Base-by-base conservation (phyloP, 2,113 vertebrate genomes). In the Fulica atra region DNA sequence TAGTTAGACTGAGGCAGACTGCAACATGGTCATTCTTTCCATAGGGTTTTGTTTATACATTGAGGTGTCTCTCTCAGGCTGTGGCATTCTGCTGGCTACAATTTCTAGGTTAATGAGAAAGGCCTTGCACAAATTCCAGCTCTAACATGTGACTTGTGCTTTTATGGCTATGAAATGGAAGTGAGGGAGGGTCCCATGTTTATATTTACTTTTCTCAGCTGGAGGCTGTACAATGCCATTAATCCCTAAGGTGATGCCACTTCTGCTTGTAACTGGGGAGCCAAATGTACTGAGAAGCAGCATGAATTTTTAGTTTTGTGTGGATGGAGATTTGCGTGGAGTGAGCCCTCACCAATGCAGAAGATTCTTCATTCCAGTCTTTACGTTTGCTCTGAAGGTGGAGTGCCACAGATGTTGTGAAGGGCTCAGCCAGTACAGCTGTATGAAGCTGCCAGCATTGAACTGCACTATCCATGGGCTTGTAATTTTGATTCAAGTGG, bases 1-100 rank as follows among this genome's bases (percentile, higher is more conserved):
- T 91, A 76, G 29, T 8, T 91, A 70, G 84, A 59, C 57, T 48
- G 53, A 86, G 82, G 68, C 33, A 42, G 38, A 28, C n/a, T 79
- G 72, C 40, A 86, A 40, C n/a, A 46, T 7, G 48, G 17, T 57
- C 57, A 85, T 71, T 92, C 42, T 94, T 95, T 94, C 72, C 85
- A 57, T 26, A 61, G 60, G 28, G 31, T 66, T 88, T 84, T 96
- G 90, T 86, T 97, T 97, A 96, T 68, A 80, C 21, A 50, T 28
- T 29, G 56, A 76, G 73, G 28, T 10, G 10, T 65, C 40, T 87
- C 53, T 80, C 56, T 66, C 83, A 42, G 83, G 57, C 42, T 82
- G 36, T 56, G 42, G 51, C 84, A 69, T 81, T 83, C 72, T 44
- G 38, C 7, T 90, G 81, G 69, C 94, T 92, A 38, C 51, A 68